phyloP scores from a whole-genome alignment of 2,888 invertebrate species.

The Heteromyza rotundicornis region DNA sequence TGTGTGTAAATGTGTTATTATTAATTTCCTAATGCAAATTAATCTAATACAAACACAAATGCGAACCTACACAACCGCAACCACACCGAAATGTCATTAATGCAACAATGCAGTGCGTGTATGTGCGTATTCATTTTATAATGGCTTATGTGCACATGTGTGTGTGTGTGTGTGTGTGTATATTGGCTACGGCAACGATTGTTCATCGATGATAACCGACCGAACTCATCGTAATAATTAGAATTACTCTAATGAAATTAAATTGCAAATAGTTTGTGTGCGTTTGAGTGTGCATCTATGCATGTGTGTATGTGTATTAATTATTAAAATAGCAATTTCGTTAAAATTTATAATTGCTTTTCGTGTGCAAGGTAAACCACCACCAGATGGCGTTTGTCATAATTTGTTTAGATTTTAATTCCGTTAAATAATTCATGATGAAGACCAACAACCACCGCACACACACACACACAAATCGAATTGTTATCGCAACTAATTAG shows the following conservation, averaged over 20 bases:
- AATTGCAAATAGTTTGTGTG: conserved; percentile 43
- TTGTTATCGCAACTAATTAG: not conserved
- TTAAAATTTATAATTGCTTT: conserved; percentile 19
- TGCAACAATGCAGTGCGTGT: conserved; percentile 14
- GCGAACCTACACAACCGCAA: not conserved
- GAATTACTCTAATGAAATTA: conserved; percentile 57
- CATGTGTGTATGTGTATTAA: conserved; percentile 36
- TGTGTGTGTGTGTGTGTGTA: no score
- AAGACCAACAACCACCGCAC: no score
- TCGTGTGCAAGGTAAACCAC: not conserved
- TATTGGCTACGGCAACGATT: conserved; percentile 33
- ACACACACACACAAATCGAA: not conserved
- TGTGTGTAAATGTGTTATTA: conserved; percentile 7
- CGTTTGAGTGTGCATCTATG: conserved; percentile 8
- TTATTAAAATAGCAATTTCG: conserved; percentile 43
- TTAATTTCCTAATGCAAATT: conserved; percentile 22
- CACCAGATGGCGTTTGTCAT: not conserved
- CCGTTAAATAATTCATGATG: no score
- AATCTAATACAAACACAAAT: conserved; percentile 20
- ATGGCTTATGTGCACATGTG: conserved; percentile 41
- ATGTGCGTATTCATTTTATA: conserved; percentile 45
- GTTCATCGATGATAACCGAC: conserved; percentile 42
- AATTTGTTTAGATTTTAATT: conserved; percentile 5
- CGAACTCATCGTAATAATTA: conserved; percentile 53
- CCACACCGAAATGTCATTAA: conserved; percentile 8